Conservation (phyloP, 2,888 invertebrate species). For the Cheilosia variabilis region DNA sequence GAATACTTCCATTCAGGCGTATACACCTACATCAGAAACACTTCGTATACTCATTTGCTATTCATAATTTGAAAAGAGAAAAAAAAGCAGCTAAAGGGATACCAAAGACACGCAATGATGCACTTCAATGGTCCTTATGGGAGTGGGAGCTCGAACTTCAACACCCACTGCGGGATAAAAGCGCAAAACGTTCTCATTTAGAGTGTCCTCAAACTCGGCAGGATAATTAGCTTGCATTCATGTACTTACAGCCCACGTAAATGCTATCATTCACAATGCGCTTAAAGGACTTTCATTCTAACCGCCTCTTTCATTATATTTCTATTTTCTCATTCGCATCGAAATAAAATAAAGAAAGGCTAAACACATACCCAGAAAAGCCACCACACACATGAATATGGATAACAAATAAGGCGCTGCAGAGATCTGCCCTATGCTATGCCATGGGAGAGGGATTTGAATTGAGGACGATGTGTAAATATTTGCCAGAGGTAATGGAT, state of each 20-base stretch:
- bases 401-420: slow-evolving; percentile 38
- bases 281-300: slow-evolving; percentile 7
- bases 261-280: slow-evolving; percentile 6
- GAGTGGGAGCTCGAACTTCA: background rate
- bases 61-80: too few species aligned
- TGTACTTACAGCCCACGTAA: slow-evolving; percentile 18
- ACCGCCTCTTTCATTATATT: slow-evolving; percentile 20
- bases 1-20: too few species aligned
- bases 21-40: too few species aligned
- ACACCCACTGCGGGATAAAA: slow-evolving; percentile 17
- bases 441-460: slow-evolving; percentile 58
- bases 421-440: slow-evolving; percentile 10
- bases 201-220: background rate
- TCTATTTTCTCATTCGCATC: slow-evolving; percentile 28
- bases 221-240: slow-evolving; percentile 47
- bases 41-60: too few species aligned
- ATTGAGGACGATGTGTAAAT: slow-evolving; percentile 76
- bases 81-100: background rate
- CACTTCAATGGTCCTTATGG: background rate
- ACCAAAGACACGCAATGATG: background rate
- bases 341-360: slow-evolving; percentile 24
- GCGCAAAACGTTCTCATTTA: slow-evolving; percentile 40
- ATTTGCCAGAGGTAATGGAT: slow-evolving; percentile 75
- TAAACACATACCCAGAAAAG: slow-evolving; percentile 16
- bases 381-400: background rate